These are phyloP conservation scores for Oceanodroma leucorhoa DNA, from an alignment of 2,797 vertebrate species.

Conservation along the genomic window DNA sequence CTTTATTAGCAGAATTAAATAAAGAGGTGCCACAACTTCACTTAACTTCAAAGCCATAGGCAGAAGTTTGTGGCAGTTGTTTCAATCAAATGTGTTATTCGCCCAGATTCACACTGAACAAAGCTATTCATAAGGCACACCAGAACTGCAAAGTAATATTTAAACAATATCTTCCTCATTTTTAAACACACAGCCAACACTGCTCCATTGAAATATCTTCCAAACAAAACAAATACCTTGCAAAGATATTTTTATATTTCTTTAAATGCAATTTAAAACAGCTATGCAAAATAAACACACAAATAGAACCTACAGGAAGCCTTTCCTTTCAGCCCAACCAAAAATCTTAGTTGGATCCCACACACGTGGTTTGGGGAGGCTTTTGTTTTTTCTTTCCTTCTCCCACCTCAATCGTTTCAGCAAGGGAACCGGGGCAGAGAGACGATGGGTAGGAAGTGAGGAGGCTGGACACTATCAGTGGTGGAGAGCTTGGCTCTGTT, in stretches of 20 bases:
- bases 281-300: neutral
- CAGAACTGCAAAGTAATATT: neutral
- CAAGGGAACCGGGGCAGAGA: neutral
- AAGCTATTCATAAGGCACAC: neutral
- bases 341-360: neutral
- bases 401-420: neutral
- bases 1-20: neutral
- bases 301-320: neutral
- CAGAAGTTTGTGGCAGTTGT: neutral
- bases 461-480: neutral
- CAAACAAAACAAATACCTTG: conserved; percentile 12
- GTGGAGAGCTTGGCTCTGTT: neutral
- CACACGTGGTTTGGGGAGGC: accelerated
- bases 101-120: neutral
- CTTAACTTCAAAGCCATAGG: neutral
- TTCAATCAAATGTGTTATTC: neutral
- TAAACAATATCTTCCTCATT: neutral
- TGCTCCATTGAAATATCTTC: neutral
- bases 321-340: neutral
- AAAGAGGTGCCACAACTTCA: neutral
- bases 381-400: neutral
- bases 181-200: neutral
- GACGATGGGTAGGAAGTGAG: neutral
- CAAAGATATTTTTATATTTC: neutral
- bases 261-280: conserved; percentile 13